A percentile compares a stretch with the other conserved stretches of the same genome.
Evolutionary conservation across 2,113 vertebrate genomes (phyloP).

Genomic region (Cephalopterus ornatus): DNA sequence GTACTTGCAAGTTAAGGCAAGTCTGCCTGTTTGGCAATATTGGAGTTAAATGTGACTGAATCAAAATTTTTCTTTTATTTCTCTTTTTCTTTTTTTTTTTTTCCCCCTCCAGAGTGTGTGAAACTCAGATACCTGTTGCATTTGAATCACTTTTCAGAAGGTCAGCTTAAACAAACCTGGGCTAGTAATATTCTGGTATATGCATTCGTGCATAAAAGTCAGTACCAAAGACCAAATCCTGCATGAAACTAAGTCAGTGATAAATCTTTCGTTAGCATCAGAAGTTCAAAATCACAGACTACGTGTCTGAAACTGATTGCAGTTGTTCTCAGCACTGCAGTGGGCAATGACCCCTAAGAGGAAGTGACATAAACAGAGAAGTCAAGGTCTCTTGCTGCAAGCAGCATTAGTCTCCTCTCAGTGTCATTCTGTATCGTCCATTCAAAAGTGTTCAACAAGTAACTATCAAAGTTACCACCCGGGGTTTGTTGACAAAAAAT

Average conservation of each 20-base stretch:
- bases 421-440: background rate
- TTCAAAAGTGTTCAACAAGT: background rate
- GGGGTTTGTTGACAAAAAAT: background rate
- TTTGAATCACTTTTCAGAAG: background rate
- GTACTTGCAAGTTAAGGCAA: background rate
- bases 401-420: background rate
- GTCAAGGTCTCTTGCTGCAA: background rate
- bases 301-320: background rate
- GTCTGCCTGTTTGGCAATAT: background rate
- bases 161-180: background rate
- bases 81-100: too few relatives aligned
- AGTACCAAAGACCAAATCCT: background rate
- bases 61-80: background rate
- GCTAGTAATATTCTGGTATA: background rate
- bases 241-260: background rate
- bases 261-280: background rate
- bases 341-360: background rate
- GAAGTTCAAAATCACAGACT: background rate
- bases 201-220: background rate
- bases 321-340: background rate
- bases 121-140: background rate
- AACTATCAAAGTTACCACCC: background rate
- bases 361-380: background rate
- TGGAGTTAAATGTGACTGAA: background rate
- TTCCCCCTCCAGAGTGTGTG: background rate